Conservation (phyloP, 2,113 vertebrate genomes). For the Spizaetus ornatus region DNA sequence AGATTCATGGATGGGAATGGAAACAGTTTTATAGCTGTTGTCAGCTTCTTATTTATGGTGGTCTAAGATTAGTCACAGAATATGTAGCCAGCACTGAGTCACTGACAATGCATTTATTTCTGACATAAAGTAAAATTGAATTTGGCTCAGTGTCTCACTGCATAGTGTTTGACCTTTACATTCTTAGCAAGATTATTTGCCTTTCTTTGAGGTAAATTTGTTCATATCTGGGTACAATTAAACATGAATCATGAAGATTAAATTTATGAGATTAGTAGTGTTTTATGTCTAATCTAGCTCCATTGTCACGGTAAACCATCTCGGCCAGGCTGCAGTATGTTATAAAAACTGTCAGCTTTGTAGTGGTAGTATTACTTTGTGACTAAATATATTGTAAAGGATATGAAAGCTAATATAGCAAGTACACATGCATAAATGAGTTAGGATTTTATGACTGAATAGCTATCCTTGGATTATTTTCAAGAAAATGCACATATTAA, state of each 20-base stretch:
- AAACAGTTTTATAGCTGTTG: constrained; percentile 75
- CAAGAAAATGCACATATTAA: neutral
- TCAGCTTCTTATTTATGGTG: constrained; percentile 77
- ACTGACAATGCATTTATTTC: constrained; percentile 82
- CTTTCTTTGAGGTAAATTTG: constrained; percentile 31
- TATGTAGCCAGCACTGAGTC: constrained; percentile 82
- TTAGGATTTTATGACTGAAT: constrained; percentile 6
- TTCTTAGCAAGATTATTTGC: constrained; percentile 53
- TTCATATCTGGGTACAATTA: constrained; percentile 23
- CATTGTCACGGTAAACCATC: neutral
- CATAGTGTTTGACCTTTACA: constrained; percentile 62
- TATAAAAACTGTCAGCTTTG: neutral
- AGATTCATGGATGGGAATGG: constrained; percentile 67
- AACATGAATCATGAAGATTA: constrained; percentile 5
- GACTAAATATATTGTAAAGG: neutral
- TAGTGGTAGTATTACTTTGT: neutral
- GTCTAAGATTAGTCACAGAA: constrained; percentile 84
- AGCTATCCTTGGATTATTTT: neutral
- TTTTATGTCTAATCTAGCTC: constrained; percentile 26
- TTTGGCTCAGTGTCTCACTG: constrained; percentile 75
- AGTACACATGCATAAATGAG: neutral
- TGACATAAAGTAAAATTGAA: constrained; percentile 83
- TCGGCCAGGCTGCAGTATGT: neutral
- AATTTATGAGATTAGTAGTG: constrained; percentile 51
- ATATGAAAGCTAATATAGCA: constrained; percentile 18